phyloP scores from a whole-genome alignment of 1,140 invertebrate genomes.

The Pachypeltis micranthus region DNA sequence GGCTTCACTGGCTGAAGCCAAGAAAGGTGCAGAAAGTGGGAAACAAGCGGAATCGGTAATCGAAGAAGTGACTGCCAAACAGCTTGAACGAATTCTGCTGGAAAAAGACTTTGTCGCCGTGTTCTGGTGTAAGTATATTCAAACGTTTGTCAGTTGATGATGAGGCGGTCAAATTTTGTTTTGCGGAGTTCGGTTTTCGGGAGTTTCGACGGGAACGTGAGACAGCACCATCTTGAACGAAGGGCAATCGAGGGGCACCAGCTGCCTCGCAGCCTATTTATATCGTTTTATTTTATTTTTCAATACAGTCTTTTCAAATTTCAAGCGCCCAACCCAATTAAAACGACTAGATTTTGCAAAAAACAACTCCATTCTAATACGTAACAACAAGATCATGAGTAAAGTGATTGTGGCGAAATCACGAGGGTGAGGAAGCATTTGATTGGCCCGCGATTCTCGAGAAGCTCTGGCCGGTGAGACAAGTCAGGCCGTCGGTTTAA shows the following conservation, averaged over 20 bases:
- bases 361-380: no score
- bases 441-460: no score
- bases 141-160: no score
- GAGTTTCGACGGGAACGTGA: not conserved
- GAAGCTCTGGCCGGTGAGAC: not conserved
- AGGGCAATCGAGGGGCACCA: not conserved
- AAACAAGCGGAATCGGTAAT: constrained; percentile 59
- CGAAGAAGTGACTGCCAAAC: constrained; percentile 82
- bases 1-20: constrained; percentile 30
- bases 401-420: no score
- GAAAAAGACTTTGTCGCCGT: constrained; percentile 88
- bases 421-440: no score
- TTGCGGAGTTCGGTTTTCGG: no score
- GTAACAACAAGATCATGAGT: no score
- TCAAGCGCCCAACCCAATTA: no score
- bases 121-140: constrained; percentile 94
- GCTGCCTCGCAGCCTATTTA: not conserved
- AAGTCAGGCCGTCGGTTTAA: not conserved
- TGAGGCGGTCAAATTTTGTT: no score
- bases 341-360: no score
- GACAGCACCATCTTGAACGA: not conserved
- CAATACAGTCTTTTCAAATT: no score
- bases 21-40: constrained; percentile 33
- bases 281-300: no score
- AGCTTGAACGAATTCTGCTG: constrained; percentile 73